Evolutionary conservation across 2,888 invertebrate genomes (phyloP).

Genomic region (Troides oblongomaculatus): DNA sequence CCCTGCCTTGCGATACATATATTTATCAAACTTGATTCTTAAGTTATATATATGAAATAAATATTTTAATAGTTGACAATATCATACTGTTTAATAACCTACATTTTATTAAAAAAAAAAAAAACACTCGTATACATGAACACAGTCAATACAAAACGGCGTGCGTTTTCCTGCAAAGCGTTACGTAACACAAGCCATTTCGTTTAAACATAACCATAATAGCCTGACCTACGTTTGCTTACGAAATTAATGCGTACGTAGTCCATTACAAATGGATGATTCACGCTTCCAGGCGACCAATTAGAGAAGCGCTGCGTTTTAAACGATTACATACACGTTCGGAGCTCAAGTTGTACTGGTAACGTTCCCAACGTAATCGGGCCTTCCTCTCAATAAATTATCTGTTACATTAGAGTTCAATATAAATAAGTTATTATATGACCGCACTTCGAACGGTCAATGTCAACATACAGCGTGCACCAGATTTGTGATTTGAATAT

Average conservation of each 20-base stretch:
- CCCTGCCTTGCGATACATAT: too few species aligned
- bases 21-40: too few species aligned
- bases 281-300: constrained; percentile 3
- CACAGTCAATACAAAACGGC: constrained; percentile 11
- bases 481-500: constrained; percentile 49
- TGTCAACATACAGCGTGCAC: constrained; percentile 47
- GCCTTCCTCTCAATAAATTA: constrained; percentile 17
- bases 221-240: constrained; percentile 25
- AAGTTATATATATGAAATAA: too few species aligned
- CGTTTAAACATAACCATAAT: constrained; percentile 20
- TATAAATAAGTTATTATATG: constrained; percentile 31
- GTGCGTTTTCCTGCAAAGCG: constrained; percentile 20
- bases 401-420: constrained; percentile 19
- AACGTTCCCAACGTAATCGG: constrained; percentile 14
- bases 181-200: constrained; percentile 25
- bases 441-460: constrained; percentile 43
- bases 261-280: constrained; percentile 17
- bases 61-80: too few species aligned
- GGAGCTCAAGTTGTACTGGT: constrained; percentile 16
- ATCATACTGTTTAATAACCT: too few species aligned
- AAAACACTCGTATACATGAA: too few species aligned
- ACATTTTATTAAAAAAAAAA: too few species aligned
- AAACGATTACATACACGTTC: neutral
- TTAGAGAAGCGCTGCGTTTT: constrained; percentile 10
- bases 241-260: constrained; percentile 14